phyloP scores from a whole-genome alignment of 2,113 vertebrate genomes.

The Oryzias melastigma region DNA sequence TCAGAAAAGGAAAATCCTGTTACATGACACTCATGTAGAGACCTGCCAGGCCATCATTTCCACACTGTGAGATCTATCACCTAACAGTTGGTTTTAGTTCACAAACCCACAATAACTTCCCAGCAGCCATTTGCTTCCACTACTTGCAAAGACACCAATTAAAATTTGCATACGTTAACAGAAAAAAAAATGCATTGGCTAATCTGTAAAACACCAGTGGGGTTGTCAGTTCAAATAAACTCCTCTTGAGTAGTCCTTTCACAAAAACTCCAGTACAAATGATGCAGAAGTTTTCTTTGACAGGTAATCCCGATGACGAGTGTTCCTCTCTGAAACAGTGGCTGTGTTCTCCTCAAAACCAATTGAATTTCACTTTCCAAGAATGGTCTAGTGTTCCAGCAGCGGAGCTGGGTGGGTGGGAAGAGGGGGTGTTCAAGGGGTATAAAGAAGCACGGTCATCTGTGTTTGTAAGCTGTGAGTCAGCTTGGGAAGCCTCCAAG shows the following conservation, averaged over 20 bases:
- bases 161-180: background rate
- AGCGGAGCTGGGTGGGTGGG: conserved; percentile 55
- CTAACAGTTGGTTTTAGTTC: conserved; percentile 58
- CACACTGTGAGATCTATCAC: conserved; percentile 63
- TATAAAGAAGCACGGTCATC: conserved; percentile 68
- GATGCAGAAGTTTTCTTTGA: conserved; percentile 51
- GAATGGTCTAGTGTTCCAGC: conserved; percentile 64
- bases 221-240: conserved; percentile 14
- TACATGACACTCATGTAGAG: conserved; percentile 55
- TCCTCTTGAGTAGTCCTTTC: conserved; percentile 7
- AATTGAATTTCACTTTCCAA: conserved; percentile 72
- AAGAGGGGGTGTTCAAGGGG: conserved; percentile 32
- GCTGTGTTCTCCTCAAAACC: conserved; percentile 57
- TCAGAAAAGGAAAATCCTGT: conserved; percentile 33
- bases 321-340: conserved; percentile 41
- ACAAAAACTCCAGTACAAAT: conserved; percentile 30
- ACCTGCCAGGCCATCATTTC: conserved; percentile 47
- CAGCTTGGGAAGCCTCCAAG: conserved; percentile 68
- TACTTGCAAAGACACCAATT: conserved; percentile 32
- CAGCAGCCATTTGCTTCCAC: conserved; percentile 50
- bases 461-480: conserved; percentile 61
- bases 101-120: conserved; percentile 28
- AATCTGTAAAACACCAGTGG: conserved; percentile 9
- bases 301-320: conserved; percentile 39
- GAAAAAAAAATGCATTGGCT: conserved; percentile 6